phyloP scores from a whole-genome alignment of 2,888 invertebrate species.

The Chaetogeoica ovagalla region DNA sequence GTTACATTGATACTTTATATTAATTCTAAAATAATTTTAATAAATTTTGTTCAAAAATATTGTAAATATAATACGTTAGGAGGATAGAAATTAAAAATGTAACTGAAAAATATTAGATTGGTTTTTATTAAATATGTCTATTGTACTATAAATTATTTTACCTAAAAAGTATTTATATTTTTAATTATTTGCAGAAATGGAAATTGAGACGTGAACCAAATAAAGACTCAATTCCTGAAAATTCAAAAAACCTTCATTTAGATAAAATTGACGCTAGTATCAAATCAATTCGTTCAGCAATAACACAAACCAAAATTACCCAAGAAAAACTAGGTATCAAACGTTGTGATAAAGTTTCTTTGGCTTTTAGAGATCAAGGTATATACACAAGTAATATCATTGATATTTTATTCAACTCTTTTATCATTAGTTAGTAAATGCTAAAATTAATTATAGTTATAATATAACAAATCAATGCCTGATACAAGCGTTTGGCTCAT shows the following conservation, averaged over 20 bases:
- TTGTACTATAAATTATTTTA: neutral
- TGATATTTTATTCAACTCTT: neutral
- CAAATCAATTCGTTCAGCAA: constrained; percentile 27
- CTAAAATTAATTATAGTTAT: neutral
- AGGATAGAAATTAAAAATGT: too few species aligned
- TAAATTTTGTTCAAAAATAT: too few species aligned
- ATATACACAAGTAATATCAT: neutral
- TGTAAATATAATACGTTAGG: too few species aligned
- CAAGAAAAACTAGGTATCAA: constrained; percentile 32
- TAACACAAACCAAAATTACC: constrained; percentile 37
- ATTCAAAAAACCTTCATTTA: constrained; percentile 16
- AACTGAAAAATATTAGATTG: too few species aligned
- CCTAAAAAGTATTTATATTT: neutral
- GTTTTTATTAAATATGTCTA: too few species aligned
- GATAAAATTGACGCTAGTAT: constrained; percentile 46
- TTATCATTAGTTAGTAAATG: neutral
- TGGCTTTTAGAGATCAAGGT: constrained; percentile 36
- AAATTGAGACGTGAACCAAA: neutral
- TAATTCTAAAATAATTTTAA: too few species aligned
- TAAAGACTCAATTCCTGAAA: constrained; percentile 3
- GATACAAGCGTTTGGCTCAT: neutral
- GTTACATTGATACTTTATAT: too few species aligned
- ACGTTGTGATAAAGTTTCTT: neutral
- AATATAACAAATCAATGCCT: neutral
- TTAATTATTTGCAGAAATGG: constrained; percentile 24